phyloP scores from a whole-genome alignment of 2,888 invertebrate species.

The Drosophila mimica region DNA sequence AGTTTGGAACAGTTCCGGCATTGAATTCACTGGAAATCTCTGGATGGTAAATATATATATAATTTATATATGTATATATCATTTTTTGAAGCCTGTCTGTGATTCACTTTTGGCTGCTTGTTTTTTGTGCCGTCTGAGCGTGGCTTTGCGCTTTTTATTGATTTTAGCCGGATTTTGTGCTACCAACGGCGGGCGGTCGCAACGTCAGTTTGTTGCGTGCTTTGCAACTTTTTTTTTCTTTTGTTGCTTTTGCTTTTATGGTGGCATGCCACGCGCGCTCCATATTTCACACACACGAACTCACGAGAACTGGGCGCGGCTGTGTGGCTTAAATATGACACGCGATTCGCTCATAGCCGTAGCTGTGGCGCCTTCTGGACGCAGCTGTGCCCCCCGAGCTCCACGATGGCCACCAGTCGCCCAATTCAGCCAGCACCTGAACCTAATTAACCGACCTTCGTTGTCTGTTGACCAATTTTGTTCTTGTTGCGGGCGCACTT shows the following conservation, averaged over 20 bases:
- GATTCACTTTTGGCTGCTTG: slow-evolving; percentile 40
- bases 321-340: slow-evolving; percentile 40
- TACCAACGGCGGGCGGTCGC: slow-evolving; percentile 41
- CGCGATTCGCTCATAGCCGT: slow-evolving; percentile 67
- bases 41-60: not conserved
- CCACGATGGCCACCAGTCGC: not conserved
- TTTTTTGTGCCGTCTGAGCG: slow-evolving; percentile 48
- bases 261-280: slow-evolving; percentile 68
- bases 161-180: slow-evolving; percentile 73
- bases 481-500: slow-evolving; percentile 32
- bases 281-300: slow-evolving; percentile 52
- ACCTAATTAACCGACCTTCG: slow-evolving; percentile 41
- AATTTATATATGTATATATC: not conserved
- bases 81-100: slow-evolving; percentile 31
- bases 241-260: slow-evolving; percentile 19
- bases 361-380: slow-evolving; percentile 47
- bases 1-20: slow-evolving; percentile 31
- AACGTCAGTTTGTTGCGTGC: slow-evolving; percentile 30
- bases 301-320: slow-evolving; percentile 55
- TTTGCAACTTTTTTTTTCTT: slow-evolving; percentile 3
- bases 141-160: slow-evolving; percentile 69
- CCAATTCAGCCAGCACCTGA: slow-evolving; percentile 10
- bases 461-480: slow-evolving; percentile 2
- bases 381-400: slow-evolving; percentile 4
- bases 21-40: slow-evolving; percentile 32